Evolutionary conservation across 1,140 invertebrate genomes (phyloP), one percentile per base, ranked within the genome.

Genomic region (Zeugodacus cucurbitae): DNA sequence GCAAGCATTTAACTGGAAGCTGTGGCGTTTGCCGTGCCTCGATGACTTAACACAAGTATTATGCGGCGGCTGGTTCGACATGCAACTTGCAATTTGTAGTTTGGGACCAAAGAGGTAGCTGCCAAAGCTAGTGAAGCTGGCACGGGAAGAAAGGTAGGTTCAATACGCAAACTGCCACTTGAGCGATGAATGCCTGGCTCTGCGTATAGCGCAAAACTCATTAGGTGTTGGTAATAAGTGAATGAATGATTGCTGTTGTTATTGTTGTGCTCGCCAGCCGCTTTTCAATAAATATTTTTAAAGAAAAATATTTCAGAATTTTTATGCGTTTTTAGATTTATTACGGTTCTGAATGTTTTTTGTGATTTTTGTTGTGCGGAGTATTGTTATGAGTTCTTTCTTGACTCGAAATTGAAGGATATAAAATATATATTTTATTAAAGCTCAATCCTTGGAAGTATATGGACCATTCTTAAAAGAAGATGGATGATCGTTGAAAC

Each of bases 301-400:
- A 62, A 26, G 22, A 26, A 62, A 62, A 8, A n/a, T 62, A 26
- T 62, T 62, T n/a, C 26, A 17, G 1, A 62, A 22, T 62, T 62
- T 59, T 62, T 62, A 62, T 62, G 58, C 58, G 58, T 62, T n/a
- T 62, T 62, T 62, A 62, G 58, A 62, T 62, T 62, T 62, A 62
- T 62, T 26, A 22, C 58, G 6, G 22, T 62, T 62, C 26, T 8
- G 58, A 62, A 11, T 26, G 4, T 62, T 59, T 26, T 26, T 22
- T 7, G 22, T 22, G 58, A 59, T 62, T 26, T n/a, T 62, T 4
- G 58, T 26, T 62, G 0, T 10, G 58, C n/a, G 8, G 22, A 8
- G 26, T 62, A 54, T 54, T 20, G 14, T 4, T 20, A 0, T 5
- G 48, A 4, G 2, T 54, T 17, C 11, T 20, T 54, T 10, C 3